Base-by-base conservation (phyloP, 2,797 vertebrate genomes). In the Merluccius polli region DNA sequence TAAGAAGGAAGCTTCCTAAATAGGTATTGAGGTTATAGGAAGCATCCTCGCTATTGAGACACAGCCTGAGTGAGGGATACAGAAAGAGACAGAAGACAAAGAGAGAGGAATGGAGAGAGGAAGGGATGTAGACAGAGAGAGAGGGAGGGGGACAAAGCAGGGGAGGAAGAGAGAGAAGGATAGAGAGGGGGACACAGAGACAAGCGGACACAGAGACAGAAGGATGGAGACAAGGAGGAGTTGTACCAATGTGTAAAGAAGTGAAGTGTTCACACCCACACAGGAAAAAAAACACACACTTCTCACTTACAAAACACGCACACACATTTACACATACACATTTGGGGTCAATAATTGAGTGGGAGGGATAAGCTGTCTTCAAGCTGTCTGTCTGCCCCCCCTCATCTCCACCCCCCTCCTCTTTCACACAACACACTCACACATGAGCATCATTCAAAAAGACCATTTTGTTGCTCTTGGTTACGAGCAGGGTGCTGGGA, bases 381-480 rank as follows among this genome's bases (percentile, higher is more conserved):
- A 59, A 12, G 21, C 48, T n/a, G 4, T 59, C 48, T 59, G 48
- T 9, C 48, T 16, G 13, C 13, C 41, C 44, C 6, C 15, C 44
- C 44, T 48, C 18, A 7, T 48, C 15, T 48, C 18, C 44, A 48
- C 33, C 84, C 82, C 83, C 84, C 7, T 59, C 59, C 59, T 27
- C n/a, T 65, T 27, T 65, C 59, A 65, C 24, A 24, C 12, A 65
- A 65, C 59, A 65, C 9, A 65, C n/a, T 27, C 59, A 65, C 59
- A 80, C 73, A 84, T 81, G 79, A 86, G 89, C 87, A 88, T 84
- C 85, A 84, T 75, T 76, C 78, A 78, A 78, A 81, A 83, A 78
- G 80, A 79, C 82, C 85, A 89, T 84, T 89, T 88, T 89, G 87
- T 85, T 86, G 83, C 87, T 74, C 84, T 16, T 75, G 83, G 87